Base-by-base conservation (phyloP, 2,113 vertebrate species). In the Channa argus region DNA sequence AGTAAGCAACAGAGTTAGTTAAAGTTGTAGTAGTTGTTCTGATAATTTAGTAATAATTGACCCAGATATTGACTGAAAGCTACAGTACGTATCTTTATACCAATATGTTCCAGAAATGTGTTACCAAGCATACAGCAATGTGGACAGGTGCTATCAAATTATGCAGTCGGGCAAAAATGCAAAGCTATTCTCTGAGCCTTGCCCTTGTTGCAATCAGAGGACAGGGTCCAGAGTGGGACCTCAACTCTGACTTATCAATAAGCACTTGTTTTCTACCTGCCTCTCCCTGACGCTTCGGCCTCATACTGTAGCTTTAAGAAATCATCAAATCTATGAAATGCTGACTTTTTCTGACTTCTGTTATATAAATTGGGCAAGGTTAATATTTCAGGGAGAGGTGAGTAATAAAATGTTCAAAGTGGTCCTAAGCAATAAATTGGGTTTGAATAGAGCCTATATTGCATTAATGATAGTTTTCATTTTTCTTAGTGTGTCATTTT, bases 1-100 rank as follows among this genome's bases (percentile, higher is more conserved):
- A 67, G 38, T 58, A 78, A 63, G 24, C 45, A 71, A 44, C 33
- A 71, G 13, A 74, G n/a, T 70, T 11, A 8, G 15, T 10, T 13
- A 44, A 39, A 50, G 33, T 11, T 7, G 2, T 24, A 24, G 24
- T 24, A 24, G 24, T 24, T 24, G 8, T 53, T 7, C 50, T 41
- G 50, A 41, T 7, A 6, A 34, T 37, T 33, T 64, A 46, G 6
- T 56, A 34, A 8, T 73, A 13, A 44, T 37, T 67, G 9, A 44
- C 1, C 51, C 38, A 2, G 24, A 24, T 24, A 24, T 44, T 14
- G 5, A 43, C 3, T 8, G 8, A 54, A 54, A 34, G 5, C 24
- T 53, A 24, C 24, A 24, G 24, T 24, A 24, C 24, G 24, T 24
- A 24, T 1, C 24, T 36, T 54, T 54, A 9, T 6, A 10, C 0